Evolutionary conservation across 2,888 invertebrate genomes (phyloP), one percentile per base, ranked within the genome.

Genomic region (Cecidostiba fungosa): DNA sequence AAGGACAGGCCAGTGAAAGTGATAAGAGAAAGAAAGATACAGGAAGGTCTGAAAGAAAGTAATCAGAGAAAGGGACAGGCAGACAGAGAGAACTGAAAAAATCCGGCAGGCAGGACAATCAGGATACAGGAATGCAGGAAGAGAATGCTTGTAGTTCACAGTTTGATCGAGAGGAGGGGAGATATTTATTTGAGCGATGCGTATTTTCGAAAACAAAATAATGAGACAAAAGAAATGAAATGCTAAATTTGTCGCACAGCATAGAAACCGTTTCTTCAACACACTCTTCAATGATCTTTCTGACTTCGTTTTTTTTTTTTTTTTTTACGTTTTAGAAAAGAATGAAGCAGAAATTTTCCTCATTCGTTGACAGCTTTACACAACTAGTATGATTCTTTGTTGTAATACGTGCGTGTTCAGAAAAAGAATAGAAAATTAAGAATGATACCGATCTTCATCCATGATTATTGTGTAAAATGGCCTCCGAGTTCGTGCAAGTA

Each of bases 121-220:
- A 92, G 92, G 91, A 91, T 90, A 90, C 91, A 92, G 91, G 91
- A 92, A 89, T 82, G 36, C 87, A 85, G 85, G 87, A 87, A 91
- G 89, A 91, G 89, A 91, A 91, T 90, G 90, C 89, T 91, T 91
- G 89, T 91, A 90, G 87, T 90, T 92, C 92, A 91, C 88, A 90
- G 90, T 91, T 90, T 92, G 91, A 91, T 91, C 47, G 82, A 84
- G 80, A 84, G 82, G 19, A 72, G 78, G 84, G 92, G 91, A 92
- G 90, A 89, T 89, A 91, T 90, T 90, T 90, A 90, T 89, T 90
- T 90, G 87, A 90, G 89, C 89, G 84, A 88, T 84, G 86, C 86
- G 83, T 86, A 79, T 79, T 77, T 77, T 59, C 54, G 54, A 36
- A 83, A 77, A 74, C 78, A 76, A 12, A 23, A 79, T 84, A 77